These are phyloP conservation scores for Plagodis pulveraria DNA, from an alignment of 2,888 invertebrate genomes.

Conservation along the genomic window DNA sequence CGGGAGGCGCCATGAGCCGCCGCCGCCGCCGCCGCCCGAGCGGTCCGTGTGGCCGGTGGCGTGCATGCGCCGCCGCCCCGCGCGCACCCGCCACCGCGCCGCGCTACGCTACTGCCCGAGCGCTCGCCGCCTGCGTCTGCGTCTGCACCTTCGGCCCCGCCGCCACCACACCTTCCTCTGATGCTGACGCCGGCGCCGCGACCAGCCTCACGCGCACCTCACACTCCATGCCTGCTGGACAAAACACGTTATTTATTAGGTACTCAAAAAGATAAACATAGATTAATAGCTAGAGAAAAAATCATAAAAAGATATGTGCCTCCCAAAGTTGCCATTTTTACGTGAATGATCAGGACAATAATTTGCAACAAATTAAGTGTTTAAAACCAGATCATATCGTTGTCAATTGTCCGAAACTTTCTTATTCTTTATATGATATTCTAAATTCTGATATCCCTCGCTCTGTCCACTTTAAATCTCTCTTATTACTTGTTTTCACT, in stretches of 20 bases:
- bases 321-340: too few species aligned
- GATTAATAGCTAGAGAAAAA: too few species aligned
- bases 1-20: constrained; percentile 94
- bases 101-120: constrained; percentile 73
- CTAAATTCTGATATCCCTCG: too few species aligned
- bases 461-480: too few species aligned
- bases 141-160: constrained; percentile 31
- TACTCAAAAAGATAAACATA: neutral
- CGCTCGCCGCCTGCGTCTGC: constrained; percentile 52
- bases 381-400: too few species aligned
- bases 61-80: constrained; percentile 91
- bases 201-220: constrained; percentile 46
- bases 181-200: constrained; percentile 23
- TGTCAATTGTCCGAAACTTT: too few species aligned
- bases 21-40: constrained; percentile 87
- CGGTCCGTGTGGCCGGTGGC: constrained; percentile 95
- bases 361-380: too few species aligned
- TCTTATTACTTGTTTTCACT: too few species aligned
- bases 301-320: too few species aligned
- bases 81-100: constrained; percentile 87
- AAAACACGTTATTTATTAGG: neutral
- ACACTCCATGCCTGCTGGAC: constrained; percentile 59
- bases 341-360: too few species aligned
- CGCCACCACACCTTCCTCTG: constrained; percentile 62
- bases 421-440: too few species aligned